Conservation (phyloP, 2,797 vertebrate species). For the Scyliorhinus canicula region DNA sequence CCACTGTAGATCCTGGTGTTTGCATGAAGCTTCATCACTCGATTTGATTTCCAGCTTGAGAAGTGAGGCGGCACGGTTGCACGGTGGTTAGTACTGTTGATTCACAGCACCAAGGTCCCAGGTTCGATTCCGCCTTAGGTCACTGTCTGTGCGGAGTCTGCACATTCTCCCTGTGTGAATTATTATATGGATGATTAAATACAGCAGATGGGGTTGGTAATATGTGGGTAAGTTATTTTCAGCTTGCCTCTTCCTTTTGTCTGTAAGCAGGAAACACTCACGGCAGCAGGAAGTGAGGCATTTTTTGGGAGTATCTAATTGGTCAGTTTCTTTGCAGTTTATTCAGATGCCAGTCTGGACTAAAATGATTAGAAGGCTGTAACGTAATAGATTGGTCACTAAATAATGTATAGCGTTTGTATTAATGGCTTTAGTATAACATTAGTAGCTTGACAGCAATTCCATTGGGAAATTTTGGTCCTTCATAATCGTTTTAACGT, state of each 20-base stretch:
- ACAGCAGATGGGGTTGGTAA: not conserved
- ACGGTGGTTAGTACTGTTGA: too few species aligned
- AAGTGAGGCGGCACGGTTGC: too few species aligned
- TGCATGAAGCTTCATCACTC: not conserved
- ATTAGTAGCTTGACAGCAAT: not conserved
- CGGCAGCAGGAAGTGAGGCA: not conserved
- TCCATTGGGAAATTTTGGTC: not conserved
- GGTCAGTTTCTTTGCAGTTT: not conserved
- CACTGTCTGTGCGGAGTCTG: too few species aligned
- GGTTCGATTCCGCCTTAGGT: too few species aligned
- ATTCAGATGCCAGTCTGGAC: not conserved
- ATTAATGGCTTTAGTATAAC: not conserved
- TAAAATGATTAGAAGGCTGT: not conserved
- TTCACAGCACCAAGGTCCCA: too few species aligned
- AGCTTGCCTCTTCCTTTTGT: not conserved
- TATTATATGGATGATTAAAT: too few species aligned
- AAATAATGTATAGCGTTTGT: not conserved
- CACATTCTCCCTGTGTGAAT: too few species aligned
- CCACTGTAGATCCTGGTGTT: not conserved
- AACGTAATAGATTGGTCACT: not conserved
- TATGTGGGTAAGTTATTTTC: not conserved
- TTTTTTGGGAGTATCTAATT: not conserved
- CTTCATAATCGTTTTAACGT: not conserved
- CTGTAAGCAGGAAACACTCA: not conserved
- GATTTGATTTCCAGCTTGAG: not conserved